Conservation (phyloP, 2,113 vertebrate species). For the Chamaea fasciata region DNA sequence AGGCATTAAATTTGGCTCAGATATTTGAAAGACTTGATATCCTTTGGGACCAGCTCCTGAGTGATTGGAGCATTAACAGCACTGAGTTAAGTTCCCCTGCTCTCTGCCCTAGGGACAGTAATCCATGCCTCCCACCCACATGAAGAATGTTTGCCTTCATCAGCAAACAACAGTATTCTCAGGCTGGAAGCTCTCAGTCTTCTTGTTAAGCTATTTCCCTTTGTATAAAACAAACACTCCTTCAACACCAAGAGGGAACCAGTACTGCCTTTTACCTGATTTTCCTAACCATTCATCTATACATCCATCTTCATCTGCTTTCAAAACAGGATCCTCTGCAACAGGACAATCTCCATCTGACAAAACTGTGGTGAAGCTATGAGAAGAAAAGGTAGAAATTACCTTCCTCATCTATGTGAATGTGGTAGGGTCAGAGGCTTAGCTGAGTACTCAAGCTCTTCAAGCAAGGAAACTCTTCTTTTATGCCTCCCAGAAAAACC, state of each 20-base stretch:
- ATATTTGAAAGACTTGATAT: not conserved
- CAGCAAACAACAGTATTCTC: not conserved
- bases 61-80: not conserved
- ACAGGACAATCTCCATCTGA: not conserved
- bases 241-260: not conserved
- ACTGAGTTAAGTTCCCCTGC: not conserved
- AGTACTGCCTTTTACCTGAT: not conserved
- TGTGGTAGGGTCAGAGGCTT: not conserved
- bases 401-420: not conserved
- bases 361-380: accelerated
- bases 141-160: not conserved
- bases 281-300: not conserved
- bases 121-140: not conserved
- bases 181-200: not conserved
- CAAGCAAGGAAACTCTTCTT: not conserved
- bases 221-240: not conserved
- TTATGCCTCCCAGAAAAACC: not conserved
- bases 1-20: not conserved
- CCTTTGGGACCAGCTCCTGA: not conserved
- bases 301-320: not conserved
- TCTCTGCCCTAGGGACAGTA: not conserved
- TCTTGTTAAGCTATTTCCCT: slow-evolving; percentile 15
- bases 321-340: not conserved
- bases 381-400: not conserved
- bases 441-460: not conserved